Base-by-base conservation (phyloP, 2,113 vertebrate genomes). In the Rana temporaria region DNA sequence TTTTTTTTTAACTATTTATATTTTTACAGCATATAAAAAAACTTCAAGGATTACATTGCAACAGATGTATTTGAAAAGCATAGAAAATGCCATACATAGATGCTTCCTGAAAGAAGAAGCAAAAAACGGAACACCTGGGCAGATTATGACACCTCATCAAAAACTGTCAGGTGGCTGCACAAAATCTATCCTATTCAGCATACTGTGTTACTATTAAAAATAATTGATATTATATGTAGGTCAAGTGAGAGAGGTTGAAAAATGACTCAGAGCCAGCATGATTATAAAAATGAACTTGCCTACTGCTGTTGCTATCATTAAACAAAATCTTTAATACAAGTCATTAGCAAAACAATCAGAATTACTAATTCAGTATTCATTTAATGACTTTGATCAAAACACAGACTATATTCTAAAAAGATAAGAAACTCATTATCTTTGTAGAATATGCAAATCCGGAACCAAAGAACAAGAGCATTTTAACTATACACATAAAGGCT, bases 311-410 rank as follows among this genome's bases (percentile, higher is more conserved):
- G 4, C 67, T 72, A 81, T 81, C 79, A 81, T 81, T 72, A 72
- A 81, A 63, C 79, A 72, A 19, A 72, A 81, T 81, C 79, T 81
- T 22, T 81, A 62, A 81, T 71, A 71, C 68, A 72, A 81, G 57
- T 71, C 57, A 81, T 81, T 81, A 81, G 57, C 68, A 81, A 81
- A 81, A 81, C 79, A 81, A 81, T 81, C 79, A 72, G 34, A 81
- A 72, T 72, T 72, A 79, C 65, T 68, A 79, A 80, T 80, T 80
- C 56, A 81, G 79, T 64, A 81, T 73, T 81, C 79, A 63, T 65
- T 73, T 64, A 64, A 71, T 73, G 59, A 73, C 79, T 72, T 63
- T 72, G 69, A 81, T 72, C 68, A 63, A 72, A 16, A 22, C 18
- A 55, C 70, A 72, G 65, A 73, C 22, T 65, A 42, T 59, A 62